A percentile compares a stretch with the other conserved stretches of the same genome.
phyloP scores from a whole-genome alignment of 2,113 vertebrate species.

The Pelusios castaneus region DNA sequence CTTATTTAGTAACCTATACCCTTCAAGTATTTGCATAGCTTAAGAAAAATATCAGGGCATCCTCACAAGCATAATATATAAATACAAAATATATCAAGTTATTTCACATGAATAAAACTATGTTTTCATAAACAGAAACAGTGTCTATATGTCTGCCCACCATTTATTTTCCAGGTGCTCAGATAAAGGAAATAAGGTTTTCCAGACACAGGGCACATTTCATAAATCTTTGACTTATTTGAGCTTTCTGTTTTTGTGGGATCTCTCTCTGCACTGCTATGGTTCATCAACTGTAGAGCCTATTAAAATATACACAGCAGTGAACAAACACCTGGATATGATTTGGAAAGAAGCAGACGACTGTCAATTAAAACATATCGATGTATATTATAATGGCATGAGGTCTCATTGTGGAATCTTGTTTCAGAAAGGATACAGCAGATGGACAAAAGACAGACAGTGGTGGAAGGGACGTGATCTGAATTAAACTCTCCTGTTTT shows the following conservation, averaged over 20 bases:
- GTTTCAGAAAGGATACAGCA: background rate
- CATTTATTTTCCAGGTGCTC: background rate
- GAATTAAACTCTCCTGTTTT: background rate
- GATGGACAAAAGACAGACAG: rapidly evolving
- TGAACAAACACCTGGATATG: background rate
- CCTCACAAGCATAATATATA: background rate
- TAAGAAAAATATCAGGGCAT: background rate
- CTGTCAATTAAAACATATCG: background rate
- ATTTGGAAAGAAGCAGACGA: background rate
- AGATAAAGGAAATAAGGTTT: background rate
- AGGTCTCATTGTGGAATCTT: background rate
- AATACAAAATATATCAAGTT: background rate
- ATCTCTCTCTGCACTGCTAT: background rate
- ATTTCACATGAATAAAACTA: background rate
- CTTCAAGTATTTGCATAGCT: background rate
- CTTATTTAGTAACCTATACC: background rate
- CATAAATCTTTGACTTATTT: background rate
- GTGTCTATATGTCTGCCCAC: background rate
- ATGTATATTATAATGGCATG: background rate
- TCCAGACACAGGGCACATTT: background rate
- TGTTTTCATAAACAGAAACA: background rate
- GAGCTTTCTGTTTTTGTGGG: background rate
- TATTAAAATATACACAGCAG: background rate
- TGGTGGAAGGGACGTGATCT: rapidly evolving
- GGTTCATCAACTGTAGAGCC: background rate